phyloP scores from a whole-genome alignment of 2,797 vertebrate genomes.

The Clamator glandarius region DNA sequence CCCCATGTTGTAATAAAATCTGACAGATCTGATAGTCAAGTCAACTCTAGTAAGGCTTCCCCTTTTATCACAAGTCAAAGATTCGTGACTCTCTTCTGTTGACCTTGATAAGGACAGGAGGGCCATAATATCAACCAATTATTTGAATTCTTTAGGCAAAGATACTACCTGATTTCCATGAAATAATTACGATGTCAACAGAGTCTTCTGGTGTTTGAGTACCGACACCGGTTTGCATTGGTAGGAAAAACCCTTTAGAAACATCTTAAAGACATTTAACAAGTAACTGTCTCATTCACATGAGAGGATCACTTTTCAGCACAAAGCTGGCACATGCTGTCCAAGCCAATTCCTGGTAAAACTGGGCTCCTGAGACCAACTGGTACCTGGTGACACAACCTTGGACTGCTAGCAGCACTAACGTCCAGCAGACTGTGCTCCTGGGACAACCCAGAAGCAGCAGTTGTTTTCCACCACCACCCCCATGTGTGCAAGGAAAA shows the following conservation, averaged over 20 bases:
- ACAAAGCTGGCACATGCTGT: not conserved
- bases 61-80: not conserved
- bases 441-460: not conserved
- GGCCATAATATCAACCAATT: not conserved
- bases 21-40: not conserved
- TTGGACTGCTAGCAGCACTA: not conserved
- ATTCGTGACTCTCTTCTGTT: not conserved
- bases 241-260: not conserved
- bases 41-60: not conserved
- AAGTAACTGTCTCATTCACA: not conserved
- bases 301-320: not conserved
- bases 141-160: not conserved
- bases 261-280: not conserved
- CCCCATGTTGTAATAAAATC: no score
- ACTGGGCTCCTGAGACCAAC: not conserved
- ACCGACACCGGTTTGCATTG: not conserved
- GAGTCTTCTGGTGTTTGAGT: not conserved
- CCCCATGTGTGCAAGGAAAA: not conserved
- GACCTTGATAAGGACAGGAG: not conserved
- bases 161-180: not conserved
- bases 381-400: not conserved
- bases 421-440: accelerated
- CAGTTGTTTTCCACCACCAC: not conserved
- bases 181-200: not conserved
- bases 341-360: not conserved